A percentile compares a stretch with the other conserved stretches of the same genome.
Evolutionary conservation across 92 coral and sea anemone species (phyloP).

Genomic region (Nematostella vectensis): DNA sequence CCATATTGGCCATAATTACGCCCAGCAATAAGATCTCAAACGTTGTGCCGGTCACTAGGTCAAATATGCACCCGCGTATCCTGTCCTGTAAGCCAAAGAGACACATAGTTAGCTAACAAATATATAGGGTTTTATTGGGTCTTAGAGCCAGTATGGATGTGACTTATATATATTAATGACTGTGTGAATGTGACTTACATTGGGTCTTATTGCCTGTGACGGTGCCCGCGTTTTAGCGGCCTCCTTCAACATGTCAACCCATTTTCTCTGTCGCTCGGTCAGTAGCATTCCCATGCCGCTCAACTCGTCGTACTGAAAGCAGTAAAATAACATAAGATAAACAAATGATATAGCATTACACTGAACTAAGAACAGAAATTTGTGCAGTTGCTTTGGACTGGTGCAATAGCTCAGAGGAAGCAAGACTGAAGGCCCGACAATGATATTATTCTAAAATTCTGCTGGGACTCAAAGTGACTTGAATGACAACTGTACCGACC

Average conservation of each 20-base stretch:
- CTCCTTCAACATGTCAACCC: conserved; percentile 86
- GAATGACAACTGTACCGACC: conserved; percentile 11
- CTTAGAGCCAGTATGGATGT: neutral
- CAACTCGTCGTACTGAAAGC: conserved; percentile 70
- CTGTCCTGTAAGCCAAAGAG: conserved; percentile 38
- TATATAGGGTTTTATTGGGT: neutral
- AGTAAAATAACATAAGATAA: no score
- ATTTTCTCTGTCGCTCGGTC: conserved; percentile 78
- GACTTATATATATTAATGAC: no score
- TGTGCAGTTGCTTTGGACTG: no score
- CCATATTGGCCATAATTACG: conserved; percentile 75
- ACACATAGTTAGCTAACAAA: neutral
- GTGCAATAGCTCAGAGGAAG: no score
- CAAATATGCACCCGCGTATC: conserved; percentile 38
- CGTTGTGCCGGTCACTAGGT: conserved; percentile 56
- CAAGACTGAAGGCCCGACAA: no score
- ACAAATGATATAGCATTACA: no score
- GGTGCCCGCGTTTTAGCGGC: conserved; percentile 77
- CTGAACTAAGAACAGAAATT: no score
- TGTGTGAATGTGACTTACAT: conserved; percentile 52
- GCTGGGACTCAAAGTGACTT: no score
- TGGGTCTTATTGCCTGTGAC: conserved; percentile 58
- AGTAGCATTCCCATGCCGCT: conserved; percentile 89
- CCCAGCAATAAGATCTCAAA: conserved; percentile 76
- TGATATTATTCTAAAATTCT: no score